Evolutionary conservation across 2,113 vertebrate species (phyloP).

Genomic region (Ictalurus punctatus): DNA sequence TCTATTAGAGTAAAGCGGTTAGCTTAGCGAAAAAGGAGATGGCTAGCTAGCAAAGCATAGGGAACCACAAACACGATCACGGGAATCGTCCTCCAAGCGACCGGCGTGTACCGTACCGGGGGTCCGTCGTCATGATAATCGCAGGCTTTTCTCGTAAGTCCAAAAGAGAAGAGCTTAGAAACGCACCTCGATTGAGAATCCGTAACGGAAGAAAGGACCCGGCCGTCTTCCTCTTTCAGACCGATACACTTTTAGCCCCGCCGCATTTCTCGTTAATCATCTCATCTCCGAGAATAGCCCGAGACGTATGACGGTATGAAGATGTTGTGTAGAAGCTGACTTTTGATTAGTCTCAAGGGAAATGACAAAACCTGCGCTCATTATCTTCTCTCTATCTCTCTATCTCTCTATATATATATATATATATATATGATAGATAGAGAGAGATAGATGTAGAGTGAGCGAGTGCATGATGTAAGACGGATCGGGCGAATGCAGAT

Average conservation of each 20-base stretch:
- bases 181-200: not conserved
- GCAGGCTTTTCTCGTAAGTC: not conserved
- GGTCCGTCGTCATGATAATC: not conserved
- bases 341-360: constrained; percentile 5
- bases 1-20: not conserved
- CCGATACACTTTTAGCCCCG: not conserved
- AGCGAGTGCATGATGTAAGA: constrained; percentile 27
- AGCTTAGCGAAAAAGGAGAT: not conserved
- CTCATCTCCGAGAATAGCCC: not conserved
- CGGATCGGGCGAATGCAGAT: constrained; percentile 38
- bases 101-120: not conserved
- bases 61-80: not conserved
- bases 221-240: not conserved
- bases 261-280: not conserved
- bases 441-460: too few species aligned
- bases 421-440: too few species aligned
- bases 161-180: not conserved
- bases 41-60: not conserved
- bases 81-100: not conserved
- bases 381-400: not conserved
- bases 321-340: not conserved
- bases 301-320: not conserved
- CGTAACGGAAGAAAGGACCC: not conserved
- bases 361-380: not conserved
- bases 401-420: not conserved